phyloP scores from a whole-genome alignment of 2,113 vertebrate genomes.

The Colaptes auratus region DNA sequence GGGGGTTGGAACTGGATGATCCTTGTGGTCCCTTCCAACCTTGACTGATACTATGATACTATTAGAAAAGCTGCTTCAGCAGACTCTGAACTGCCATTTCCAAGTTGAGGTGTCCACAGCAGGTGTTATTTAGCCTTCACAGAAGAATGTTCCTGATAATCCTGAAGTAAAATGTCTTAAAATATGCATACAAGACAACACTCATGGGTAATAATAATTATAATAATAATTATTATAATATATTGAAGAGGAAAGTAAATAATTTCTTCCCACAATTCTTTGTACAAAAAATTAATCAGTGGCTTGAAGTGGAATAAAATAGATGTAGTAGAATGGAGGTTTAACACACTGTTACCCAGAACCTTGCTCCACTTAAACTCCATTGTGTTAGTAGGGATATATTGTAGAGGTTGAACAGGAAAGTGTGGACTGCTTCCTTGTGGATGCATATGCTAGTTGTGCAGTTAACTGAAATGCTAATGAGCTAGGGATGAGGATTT shows the following conservation, averaged over 20 bases:
- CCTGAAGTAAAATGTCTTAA: background rate
- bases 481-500: background rate
- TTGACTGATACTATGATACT: too few species aligned
- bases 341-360: background rate
- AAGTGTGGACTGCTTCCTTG: background rate
- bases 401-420: background rate
- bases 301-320: background rate
- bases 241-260: background rate
- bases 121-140: background rate
- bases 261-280: background rate
- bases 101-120: background rate
- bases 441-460: background rate
- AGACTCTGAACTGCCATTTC: background rate
- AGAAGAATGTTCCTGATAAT: background rate
- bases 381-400: background rate
- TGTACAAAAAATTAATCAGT: background rate
- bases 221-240: background rate
- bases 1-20: too few species aligned
- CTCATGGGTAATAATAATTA: background rate
- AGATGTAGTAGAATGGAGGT: background rate
- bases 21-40: too few species aligned
- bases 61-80: background rate
- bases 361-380: background rate
- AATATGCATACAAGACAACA: background rate
- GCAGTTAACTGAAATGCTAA: background rate